Percentiles rank a stretch among this genome's conserved stretches.
These are phyloP conservation scores for Telmatochromis brichardi DNA, from an alignment of 2,113 vertebrate species.

Conservation along the genomic window DNA sequence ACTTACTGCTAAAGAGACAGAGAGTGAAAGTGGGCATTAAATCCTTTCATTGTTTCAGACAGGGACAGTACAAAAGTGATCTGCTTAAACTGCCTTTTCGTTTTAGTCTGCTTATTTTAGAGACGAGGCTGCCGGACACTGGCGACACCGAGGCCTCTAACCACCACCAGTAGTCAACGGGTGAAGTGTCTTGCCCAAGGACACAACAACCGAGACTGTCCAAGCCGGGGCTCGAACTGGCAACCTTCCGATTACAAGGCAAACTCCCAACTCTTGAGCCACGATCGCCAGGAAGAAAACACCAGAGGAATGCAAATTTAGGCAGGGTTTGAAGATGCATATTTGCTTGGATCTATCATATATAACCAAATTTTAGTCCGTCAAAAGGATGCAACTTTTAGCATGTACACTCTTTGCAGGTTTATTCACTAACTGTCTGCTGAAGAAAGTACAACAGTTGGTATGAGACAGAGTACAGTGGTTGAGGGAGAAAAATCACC, in stretches of 20 bases:
- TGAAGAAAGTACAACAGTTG: background rate
- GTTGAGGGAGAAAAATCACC: background rate
- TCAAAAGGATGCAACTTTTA: background rate
- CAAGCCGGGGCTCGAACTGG: accelerated
- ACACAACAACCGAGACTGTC: background rate
- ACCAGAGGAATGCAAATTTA: background rate
- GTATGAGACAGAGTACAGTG: background rate
- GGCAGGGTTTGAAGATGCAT: background rate
- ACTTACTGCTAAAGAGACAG: background rate
- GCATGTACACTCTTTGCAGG: background rate
- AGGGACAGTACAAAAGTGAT: background rate
- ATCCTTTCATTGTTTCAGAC: background rate
- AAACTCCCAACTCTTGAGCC: background rate
- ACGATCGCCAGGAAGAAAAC: background rate
- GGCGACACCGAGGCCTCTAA: accelerated
- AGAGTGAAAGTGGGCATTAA: background rate
- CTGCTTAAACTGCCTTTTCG: background rate
- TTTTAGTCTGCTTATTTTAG: background rate
- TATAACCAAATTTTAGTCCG: background rate
- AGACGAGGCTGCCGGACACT: accelerated
- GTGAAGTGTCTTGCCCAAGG: background rate
- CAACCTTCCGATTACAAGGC: background rate
- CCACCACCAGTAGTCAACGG: background rate
- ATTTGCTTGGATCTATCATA: background rate
- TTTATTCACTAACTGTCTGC: background rate